phyloP scores from a whole-genome alignment of 1,140 invertebrate species.

The Nixonia krombeini region DNA sequence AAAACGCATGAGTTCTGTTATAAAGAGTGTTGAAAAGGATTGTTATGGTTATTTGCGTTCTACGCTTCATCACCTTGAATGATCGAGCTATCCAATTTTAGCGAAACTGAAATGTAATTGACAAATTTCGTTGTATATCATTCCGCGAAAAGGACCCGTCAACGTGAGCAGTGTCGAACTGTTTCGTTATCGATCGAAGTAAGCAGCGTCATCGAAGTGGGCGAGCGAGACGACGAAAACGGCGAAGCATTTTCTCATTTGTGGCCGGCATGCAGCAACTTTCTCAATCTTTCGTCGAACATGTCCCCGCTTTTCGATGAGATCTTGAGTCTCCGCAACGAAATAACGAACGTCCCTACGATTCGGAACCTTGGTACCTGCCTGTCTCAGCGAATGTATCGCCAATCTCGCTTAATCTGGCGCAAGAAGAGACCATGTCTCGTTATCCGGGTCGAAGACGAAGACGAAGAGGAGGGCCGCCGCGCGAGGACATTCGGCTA shows the following conservation, averaged over 20 bases:
- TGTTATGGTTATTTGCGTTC: no score
- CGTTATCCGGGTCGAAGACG: slow-evolving; percentile 45
- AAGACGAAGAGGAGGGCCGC: slow-evolving; percentile 31
- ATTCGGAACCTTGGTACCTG: slow-evolving; percentile 30
- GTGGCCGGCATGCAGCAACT: slow-evolving; percentile 12
- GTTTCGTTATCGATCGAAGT: slow-evolving; percentile 30
- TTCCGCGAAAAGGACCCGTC: background rate
- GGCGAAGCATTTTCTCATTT: slow-evolving; percentile 23
- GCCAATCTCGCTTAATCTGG: slow-evolving; percentile 45
- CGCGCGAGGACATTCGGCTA: slow-evolving; percentile 15
- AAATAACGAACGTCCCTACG: slow-evolving; percentile 42
- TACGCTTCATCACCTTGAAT: no score
- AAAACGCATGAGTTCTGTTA: no score
- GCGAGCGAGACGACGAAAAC: background rate
- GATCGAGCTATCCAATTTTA: no score
- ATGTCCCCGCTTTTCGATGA: slow-evolving; percentile 26
- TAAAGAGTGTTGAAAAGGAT: no score
- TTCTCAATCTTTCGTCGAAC: slow-evolving; percentile 42
- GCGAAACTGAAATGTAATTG: no score
- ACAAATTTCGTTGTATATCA: background rate
- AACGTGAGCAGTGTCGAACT: background rate
- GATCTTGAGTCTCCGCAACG: slow-evolving; percentile 11
- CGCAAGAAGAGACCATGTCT: slow-evolving; percentile 40
- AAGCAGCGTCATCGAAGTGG: slow-evolving; percentile 8
- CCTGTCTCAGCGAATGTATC: slow-evolving; percentile 32